Conservation (phyloP, 2,888 invertebrate species). For the Mayetiola destructor region DNA sequence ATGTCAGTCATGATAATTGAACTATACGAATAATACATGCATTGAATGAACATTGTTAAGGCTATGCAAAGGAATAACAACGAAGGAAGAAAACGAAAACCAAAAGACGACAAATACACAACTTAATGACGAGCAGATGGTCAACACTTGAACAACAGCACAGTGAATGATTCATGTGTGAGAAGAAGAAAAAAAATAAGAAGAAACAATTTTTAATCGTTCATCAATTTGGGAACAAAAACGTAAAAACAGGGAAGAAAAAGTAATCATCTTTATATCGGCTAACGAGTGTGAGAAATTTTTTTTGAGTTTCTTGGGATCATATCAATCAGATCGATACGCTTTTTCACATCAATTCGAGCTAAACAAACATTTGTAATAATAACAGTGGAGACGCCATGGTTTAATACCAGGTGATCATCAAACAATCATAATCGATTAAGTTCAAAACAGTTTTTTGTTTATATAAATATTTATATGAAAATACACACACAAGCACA, state of each 20-base stretch:
- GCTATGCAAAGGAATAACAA: no score
- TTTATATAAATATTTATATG: background rate
- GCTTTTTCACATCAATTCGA: background rate
- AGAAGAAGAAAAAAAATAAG: background rate
- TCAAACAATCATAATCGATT: no score
- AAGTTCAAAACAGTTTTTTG: background rate
- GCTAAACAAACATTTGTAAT: background rate
- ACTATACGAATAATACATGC: background rate
- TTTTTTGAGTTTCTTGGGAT: background rate
- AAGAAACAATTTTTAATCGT: no score
- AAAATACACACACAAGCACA: constrained; percentile 3
- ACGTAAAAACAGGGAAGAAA: background rate
- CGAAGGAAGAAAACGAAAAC: no score
- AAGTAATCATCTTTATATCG: no score
- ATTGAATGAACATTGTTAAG: no score
- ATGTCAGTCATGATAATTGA: background rate
- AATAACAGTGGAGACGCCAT: constrained; percentile 8
- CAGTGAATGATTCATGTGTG: constrained; percentile 5
- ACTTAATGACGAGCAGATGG: constrained; percentile 12
- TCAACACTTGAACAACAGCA: no score
- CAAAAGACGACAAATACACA: background rate
- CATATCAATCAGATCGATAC: background rate
- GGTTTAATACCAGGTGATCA: background rate
- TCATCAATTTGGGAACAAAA: no score
- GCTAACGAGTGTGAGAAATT: background rate